Conservation (phyloP, 2,113 vertebrate species). For the Crotophaga sulcirostris region DNA sequence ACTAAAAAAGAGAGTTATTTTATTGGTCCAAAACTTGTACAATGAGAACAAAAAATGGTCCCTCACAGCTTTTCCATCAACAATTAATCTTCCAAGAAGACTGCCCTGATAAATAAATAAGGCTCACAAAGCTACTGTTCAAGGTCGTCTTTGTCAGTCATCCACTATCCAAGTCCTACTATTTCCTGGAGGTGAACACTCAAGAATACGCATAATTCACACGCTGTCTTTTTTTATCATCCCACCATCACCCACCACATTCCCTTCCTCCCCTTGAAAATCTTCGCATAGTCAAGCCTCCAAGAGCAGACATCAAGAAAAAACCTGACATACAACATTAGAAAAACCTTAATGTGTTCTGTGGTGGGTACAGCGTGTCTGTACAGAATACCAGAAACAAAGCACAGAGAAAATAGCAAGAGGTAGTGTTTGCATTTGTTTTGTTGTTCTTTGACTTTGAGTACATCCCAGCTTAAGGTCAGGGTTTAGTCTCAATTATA, state of each 20-base stretch:
- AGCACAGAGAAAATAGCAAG: background rate
- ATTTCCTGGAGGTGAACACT: background rate
- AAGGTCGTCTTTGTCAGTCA: background rate
- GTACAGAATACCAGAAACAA: rapidly evolving
- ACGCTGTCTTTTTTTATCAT: background rate
- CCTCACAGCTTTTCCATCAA: background rate
- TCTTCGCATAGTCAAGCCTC: background rate
- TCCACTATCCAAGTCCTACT: background rate
- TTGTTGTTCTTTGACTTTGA: background rate
- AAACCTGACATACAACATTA: background rate
- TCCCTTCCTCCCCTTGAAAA: background rate
- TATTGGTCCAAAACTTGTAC: background rate
- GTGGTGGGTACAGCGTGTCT: rapidly evolving
- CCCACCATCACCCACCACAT: background rate
- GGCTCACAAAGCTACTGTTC: background rate
- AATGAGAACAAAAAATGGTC: background rate
- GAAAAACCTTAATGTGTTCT: rapidly evolving
- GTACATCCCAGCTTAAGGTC: background rate
- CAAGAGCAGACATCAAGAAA: background rate
- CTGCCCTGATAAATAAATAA: background rate
- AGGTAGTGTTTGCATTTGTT: background rate
- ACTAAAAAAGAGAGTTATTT: background rate
- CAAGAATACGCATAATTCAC: background rate
- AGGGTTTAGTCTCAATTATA: background rate
- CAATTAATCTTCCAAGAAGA: background rate